Base-by-base conservation (phyloP, 2,797 vertebrate species). In the Tokudaia muenninki region DNA sequence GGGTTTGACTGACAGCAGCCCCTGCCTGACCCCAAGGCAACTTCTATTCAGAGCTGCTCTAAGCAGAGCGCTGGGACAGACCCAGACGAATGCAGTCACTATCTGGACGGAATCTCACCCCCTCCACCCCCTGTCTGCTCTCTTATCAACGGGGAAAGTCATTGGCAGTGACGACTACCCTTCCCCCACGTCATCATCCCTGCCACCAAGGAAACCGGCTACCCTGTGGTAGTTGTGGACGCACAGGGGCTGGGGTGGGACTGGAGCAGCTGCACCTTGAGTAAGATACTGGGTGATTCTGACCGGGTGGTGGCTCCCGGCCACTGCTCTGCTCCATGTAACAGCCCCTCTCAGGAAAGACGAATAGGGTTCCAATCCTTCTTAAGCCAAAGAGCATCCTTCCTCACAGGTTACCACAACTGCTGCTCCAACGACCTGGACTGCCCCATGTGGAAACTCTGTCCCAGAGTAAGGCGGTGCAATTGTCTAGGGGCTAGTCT, bases 121-220 rank as follows among this genome's bases (percentile, higher is more conserved):
- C 22, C 44, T 5, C 14, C 24, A 1, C 70, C 37, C 63, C 21
- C 34, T 3, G 0, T 75, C 1, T 50, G 65, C 52, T 34, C 29
- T 29, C 1, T 44, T 1, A 0, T 0, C 6, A 52, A 37, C 29
- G 55, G 61, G 21, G 55, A 72, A 52, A 67, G 61, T 29, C 47
- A 14, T 37, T 1, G 0, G 34, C 0, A 13, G 77, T 1, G 16
- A 17, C 14, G 6, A 31, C 52, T 7, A 8, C 44, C 3, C 21
- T 57, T 57, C 19, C 31, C 16, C 37, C 16, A 24, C 63, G 37
- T 19, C 74, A 13, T 19, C 37, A 31, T 14, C 61, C 50, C 41
- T 12, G 65, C 31, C 52, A 83, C 37, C 47, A 59, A 17, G 13
- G 79, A 57, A 41, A 74, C 80, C 9, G 31, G 82, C 37, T 24